Evolutionary conservation across 2,113 vertebrate species (phyloP), one percentile per base, ranked within the genome.

Genomic region (Candoia aspera): DNA sequence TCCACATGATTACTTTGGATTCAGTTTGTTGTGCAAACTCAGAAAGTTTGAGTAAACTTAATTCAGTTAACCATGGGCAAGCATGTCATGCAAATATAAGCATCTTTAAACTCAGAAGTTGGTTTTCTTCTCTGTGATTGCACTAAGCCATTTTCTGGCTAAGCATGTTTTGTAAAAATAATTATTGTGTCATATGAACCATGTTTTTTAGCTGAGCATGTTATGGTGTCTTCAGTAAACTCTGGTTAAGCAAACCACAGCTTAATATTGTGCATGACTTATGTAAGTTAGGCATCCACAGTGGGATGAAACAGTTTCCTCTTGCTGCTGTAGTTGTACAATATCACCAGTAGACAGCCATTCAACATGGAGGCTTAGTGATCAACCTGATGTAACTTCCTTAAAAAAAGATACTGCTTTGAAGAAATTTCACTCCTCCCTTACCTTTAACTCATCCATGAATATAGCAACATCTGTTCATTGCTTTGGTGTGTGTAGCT

Each of bases 391-490:
- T 73, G 54, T 92, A 93, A 90, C 87, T 55, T 85, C 84, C 0
- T 53, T 90, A 12, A 33, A 42, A 42, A 2, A 57, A 90, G 49
- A 73, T 37, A 26, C 64, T 87, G 4, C 90, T 59, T 4, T 5
- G 26, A 84, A 53, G 54, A n/a, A 84, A 84, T 89, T 92, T 84
- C 33, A 89, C 33, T 79, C 73, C 0, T 2, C 88, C 0, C 0
- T 4, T 87, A n/a, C 87, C 90, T 84, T 60, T 86, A 59, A 5
- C 73, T 29, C 93, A 59, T 26, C 92, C 1, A 0, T 87, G 84
- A 17, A 0, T 24, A 6, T 6, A 15, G 60, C 90, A 93, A 17
- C 0, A 21, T 88, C 94, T 95, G 94, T 96, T 95, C 91, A 95
- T 95, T 54, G 53, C 0, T 54, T 19, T 57, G 26, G 73, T 26